phyloP scores from a whole-genome alignment of 2,888 invertebrate species.

The Galeopsomyia nigrocyanea region DNA sequence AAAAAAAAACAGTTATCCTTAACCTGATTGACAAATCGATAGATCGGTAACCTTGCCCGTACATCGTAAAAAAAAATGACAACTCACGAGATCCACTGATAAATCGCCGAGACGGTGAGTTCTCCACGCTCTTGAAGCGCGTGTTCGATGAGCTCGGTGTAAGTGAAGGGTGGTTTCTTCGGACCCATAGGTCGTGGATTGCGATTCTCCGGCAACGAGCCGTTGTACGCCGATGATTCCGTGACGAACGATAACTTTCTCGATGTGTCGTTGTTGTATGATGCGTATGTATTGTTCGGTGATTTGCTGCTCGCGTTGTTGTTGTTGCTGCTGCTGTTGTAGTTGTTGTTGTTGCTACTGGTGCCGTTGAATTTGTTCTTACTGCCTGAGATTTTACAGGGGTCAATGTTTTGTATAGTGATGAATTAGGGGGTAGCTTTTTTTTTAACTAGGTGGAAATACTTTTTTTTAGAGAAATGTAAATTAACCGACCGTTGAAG shows the following conservation, averaged over 20 bases:
- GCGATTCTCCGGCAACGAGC: constrained; percentile 26
- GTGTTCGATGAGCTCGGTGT: constrained; percentile 91
- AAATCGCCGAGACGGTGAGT: constrained; percentile 90
- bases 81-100: constrained; percentile 95
- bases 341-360: background rate
- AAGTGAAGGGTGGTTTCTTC: constrained; percentile 90
- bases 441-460: too few relatives aligned
- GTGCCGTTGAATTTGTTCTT: constrained; percentile 29
- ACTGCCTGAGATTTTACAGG: constrained; percentile 7
- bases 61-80: background rate
- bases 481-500: background rate
- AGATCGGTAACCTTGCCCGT: constrained; percentile 8
- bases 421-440: background rate
- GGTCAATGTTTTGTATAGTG: background rate
- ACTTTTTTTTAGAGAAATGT: background rate
- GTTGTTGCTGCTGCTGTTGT: constrained; percentile 23
- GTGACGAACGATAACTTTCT: constrained; percentile 11
- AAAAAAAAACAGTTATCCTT: background rate
- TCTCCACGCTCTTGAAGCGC: constrained; percentile 89
- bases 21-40: too few relatives aligned
- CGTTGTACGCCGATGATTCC: constrained; percentile 22
- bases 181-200: constrained; percentile 66
- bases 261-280: constrained; percentile 6
- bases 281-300: background rate
- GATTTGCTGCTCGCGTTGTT: background rate